Base-by-base conservation (phyloP, 2,888 invertebrate species). In the Cheilosia pagana region DNA sequence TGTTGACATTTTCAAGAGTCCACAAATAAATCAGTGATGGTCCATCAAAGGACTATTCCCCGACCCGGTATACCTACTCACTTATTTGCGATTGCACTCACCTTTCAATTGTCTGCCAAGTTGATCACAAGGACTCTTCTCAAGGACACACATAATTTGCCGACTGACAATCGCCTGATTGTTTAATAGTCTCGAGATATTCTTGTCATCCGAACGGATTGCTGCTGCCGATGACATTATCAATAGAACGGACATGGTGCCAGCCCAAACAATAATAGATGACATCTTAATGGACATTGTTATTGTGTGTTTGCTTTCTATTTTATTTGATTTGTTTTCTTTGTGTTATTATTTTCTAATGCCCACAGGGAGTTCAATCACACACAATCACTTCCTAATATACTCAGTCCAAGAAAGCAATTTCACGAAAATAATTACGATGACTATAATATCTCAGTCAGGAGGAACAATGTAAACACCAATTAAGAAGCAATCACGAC, bases 21-120 rank as follows among this genome's bases (percentile, higher is more conserved):
- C n/a, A 28, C 5, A 28, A 8, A 28, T 8, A 28, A 2, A 0
- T 28, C 28, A 28, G 8, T 28, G 7, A 8, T 28, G 7, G 0
- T 28, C 7, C 8, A 28, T 35, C 10, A 31, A 31, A 0, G 3
- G 10, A 12, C 28, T 8, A 28, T 28, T 28, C 28, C 8, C 31
- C 31, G 0, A 31, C 28, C n/a, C 8, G 31, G 16, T 1, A 10
- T 8, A 57, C 14, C 21, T 8, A 57, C 14, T 14, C 35, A 19
- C 16, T 14, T 55, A 16, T 50, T 23, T 23, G 21, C 21, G 7
- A 16, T n/a, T 14, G 7, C n/a, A 85, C 89, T 90, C 90, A 94
- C 95, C 93, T 93, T 93, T 94, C 45, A 95, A 91, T 90, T 94
- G 94, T 76, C 92, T 92, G 81, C 95, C 95, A 68, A 94, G 90